Percentiles rank a stretch among this genome's conserved stretches.
Conservation (phyloP, 2,797 vertebrate species). For the Propithecus perrieri region DNA sequence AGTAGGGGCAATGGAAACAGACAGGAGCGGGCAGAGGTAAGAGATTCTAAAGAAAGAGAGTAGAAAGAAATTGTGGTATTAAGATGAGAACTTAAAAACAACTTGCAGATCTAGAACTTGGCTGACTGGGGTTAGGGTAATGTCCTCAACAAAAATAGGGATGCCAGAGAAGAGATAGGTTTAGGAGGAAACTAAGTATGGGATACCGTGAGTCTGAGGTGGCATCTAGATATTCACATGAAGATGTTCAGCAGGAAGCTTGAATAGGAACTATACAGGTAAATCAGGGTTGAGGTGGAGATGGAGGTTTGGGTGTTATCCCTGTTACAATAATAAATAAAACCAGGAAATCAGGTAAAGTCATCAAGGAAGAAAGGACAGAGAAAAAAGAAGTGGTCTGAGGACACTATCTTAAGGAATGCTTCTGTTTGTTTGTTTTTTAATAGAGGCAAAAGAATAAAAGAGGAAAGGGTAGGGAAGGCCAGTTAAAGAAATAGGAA, state of each 20-base stretch:
- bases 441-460: background rate
- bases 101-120: background rate
- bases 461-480: background rate
- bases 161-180: conserved; percentile 15
- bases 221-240: background rate
- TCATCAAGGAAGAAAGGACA: background rate
- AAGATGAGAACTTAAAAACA: background rate
- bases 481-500: background rate
- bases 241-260: background rate
- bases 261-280: background rate
- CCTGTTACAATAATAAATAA: background rate
- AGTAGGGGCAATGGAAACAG: background rate
- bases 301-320: background rate
- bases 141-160: background rate
- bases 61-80: background rate
- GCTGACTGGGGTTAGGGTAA: background rate
- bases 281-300: background rate
- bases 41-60: background rate
- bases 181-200: background rate
- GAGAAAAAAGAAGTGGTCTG: background rate
- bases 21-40: background rate
- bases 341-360: background rate
- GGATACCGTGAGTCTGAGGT: background rate
- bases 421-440: background rate
- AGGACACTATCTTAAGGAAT: background rate